A percentile compares a stretch with the other conserved stretches of the same genome.
Conservation (phyloP, 2,113 vertebrate species). For the Carassius gibelio region DNA sequence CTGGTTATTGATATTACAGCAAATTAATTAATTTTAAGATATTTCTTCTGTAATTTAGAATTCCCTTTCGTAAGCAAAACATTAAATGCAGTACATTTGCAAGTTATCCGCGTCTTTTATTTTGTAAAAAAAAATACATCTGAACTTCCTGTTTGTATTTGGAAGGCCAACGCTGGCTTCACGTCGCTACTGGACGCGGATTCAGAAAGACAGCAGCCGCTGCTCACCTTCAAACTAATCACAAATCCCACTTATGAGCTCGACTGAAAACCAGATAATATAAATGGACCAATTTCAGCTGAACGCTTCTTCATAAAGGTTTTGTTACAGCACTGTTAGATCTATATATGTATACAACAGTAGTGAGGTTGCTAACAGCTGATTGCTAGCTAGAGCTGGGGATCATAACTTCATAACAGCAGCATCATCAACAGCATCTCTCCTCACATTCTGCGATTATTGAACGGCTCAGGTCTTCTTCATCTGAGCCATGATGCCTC, state of each 20-base stretch:
- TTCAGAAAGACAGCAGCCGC: background rate
- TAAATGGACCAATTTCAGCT: background rate
- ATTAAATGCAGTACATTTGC: background rate
- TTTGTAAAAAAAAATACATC: constrained; percentile 5
- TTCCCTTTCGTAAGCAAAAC: background rate
- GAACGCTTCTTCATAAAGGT: background rate
- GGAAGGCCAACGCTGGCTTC: constrained; percentile 12
- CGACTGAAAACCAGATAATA: background rate
- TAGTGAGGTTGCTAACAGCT: constrained; percentile 36
- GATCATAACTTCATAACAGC: background rate
- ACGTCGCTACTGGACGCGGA: background rate
- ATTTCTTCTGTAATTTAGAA: background rate
- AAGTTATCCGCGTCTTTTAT: constrained; percentile 10
- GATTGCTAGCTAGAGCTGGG: constrained; percentile 37
- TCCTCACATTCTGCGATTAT: constrained; percentile 2
- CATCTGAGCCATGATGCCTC: background rate
- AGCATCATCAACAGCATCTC: background rate
- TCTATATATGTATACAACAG: background rate
- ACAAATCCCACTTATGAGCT: background rate
- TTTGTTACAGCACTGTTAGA: background rate
- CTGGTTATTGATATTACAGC: background rate
- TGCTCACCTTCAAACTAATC: background rate
- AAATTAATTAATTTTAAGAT: background rate
- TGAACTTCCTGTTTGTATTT: constrained; percentile 41
- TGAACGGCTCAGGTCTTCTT: background rate